These are phyloP conservation scores for Motacilla tschutschensis DNA, from an alignment of 2,113 vertebrate genomes.

Conservation along the genomic window DNA sequence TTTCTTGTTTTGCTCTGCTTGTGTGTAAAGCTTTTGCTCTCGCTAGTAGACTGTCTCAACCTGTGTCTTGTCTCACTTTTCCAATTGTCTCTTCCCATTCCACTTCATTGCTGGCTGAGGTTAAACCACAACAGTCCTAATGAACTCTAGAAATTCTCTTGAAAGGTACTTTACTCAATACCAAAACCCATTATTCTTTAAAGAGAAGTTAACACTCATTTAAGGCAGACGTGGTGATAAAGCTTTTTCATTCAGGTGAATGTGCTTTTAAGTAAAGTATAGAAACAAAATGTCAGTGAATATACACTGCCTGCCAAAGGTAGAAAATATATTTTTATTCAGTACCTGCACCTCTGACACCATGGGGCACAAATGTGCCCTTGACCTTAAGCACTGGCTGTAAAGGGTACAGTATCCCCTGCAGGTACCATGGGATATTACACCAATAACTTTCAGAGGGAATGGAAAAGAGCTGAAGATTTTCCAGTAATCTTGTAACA, in stretches of 20 bases:
- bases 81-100: neutral
- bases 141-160: neutral
- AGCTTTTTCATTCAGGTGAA: neutral
- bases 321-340: neutral
- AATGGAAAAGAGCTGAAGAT: neutral
- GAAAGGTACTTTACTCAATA: neutral
- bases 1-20: neutral
- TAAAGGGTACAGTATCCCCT: neutral
- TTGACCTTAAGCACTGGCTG: neutral
- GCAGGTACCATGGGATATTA: neutral
- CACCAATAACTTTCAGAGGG: neutral
- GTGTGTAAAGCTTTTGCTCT: neutral
- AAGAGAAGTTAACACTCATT: neutral
- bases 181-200: neutral
- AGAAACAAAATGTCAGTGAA: neutral
- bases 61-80: neutral
- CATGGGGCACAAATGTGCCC: fast-evolving
- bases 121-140: neutral
- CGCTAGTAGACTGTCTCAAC: neutral
- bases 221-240: neutral
- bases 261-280: neutral
- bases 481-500: neutral
- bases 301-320: neutral
- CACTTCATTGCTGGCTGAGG: neutral
- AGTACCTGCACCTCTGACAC: neutral